Evolutionary conservation across 2,113 vertebrate species (phyloP).

Genomic region (Albula goreensis): DNA sequence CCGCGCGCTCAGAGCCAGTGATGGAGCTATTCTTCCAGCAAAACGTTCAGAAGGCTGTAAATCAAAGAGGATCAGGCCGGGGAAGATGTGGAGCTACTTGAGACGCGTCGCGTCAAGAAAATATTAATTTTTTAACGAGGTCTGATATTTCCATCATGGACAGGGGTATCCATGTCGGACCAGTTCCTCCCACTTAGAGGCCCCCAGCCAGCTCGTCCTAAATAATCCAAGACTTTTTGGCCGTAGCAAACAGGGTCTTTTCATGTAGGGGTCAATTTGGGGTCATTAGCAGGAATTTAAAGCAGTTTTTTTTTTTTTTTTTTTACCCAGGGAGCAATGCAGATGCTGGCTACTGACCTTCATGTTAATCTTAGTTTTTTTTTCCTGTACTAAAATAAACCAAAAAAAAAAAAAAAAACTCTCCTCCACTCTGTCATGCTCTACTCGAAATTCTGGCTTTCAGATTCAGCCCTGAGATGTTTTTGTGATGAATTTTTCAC

Average conservation of each 20-base stretch:
- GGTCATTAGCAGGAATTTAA: neutral
- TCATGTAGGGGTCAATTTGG: neutral
- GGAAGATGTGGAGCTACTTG: neutral
- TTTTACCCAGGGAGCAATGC: neutral
- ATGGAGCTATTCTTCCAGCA: neutral
- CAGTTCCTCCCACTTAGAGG: neutral
- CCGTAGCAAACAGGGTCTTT: neutral
- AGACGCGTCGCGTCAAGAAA: neutral
- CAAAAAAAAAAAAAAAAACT: neutral
- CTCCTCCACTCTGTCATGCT: neutral
- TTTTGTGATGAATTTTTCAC: slow-evolving; percentile 25
- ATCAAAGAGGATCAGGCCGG: neutral
- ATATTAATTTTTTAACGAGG: neutral
- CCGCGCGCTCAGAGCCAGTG: neutral
- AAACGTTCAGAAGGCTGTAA: neutral
- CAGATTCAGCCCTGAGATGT: slow-evolving; percentile 18
- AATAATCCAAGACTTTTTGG: neutral
- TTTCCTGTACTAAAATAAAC: neutral
- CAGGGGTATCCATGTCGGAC: neutral
- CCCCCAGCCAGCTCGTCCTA: neutral
- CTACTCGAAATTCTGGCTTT: neutral
- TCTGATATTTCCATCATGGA: slow-evolving; percentile 1
- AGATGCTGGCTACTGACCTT: neutral
- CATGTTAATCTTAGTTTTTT: neutral
- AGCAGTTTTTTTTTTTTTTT: too few species aligned